Evolutionary conservation across 2,888 invertebrate genomes (phyloP).

Genomic region (Hirudinaria manillensis): DNA sequence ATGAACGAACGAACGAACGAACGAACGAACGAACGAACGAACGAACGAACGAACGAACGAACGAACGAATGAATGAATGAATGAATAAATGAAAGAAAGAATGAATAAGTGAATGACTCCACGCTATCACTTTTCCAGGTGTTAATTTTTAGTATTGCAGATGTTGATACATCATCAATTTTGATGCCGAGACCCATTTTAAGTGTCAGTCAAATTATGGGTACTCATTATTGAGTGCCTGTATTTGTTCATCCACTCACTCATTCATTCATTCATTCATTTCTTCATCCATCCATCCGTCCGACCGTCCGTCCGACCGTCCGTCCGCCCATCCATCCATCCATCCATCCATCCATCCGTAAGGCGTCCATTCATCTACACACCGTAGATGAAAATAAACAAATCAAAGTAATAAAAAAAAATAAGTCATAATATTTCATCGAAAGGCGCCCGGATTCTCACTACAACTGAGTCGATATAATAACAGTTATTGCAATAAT

Average conservation of each 20-base stretch:
- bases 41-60: slow-evolving; percentile 3
- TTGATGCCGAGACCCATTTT: too few relatives aligned
- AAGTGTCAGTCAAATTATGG: too few relatives aligned
- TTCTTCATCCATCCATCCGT: background rate
- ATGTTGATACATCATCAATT: too few relatives aligned
- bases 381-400: background rate
- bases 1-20: too few relatives aligned
- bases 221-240: too few relatives aligned
- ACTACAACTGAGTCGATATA: background rate
- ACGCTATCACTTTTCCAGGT: background rate
- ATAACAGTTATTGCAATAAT: too few relatives aligned
- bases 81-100: slow-evolving; percentile 8
- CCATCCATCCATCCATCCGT: slow-evolving; percentile 8
- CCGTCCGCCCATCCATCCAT: background rate
- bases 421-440: too few relatives aligned
- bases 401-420: too few relatives aligned
- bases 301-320: too few relatives aligned
- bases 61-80: slow-evolving; percentile 13
- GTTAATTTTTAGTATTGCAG: too few relatives aligned
- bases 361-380: slow-evolving; percentile 5
- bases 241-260: too few relatives aligned
- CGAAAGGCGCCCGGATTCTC: background rate
- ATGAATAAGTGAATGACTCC: background rate
- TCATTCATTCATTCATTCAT: slow-evolving; percentile 1
- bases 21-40: background rate